A percentile compares a stretch with the other conserved stretches of the same genome.
Evolutionary conservation across 2,888 invertebrate species (phyloP).

Genomic region (Ennomos quercinarius): DNA sequence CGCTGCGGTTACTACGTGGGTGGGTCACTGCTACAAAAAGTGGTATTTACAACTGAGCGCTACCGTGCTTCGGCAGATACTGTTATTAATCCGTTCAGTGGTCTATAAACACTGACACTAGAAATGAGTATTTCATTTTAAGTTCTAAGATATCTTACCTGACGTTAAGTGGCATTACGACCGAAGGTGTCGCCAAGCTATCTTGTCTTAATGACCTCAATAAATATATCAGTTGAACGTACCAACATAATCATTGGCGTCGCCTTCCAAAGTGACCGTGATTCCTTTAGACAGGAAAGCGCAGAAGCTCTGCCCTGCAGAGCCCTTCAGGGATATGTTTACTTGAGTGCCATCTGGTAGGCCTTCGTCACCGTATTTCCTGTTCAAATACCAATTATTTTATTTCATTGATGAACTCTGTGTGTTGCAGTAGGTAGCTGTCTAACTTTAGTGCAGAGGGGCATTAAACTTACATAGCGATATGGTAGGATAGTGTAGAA

Average conservation of each 20-base stretch:
- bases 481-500: constrained; percentile 96
- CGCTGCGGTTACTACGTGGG: too few species aligned
- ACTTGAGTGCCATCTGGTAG: constrained; percentile 91
- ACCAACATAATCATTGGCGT: constrained; percentile 99
- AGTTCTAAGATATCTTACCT: too few species aligned
- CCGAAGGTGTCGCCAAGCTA: too few species aligned
- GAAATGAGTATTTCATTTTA: too few species aligned
- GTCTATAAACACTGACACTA: too few species aligned
- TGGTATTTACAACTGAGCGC: too few species aligned
- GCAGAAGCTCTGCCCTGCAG: constrained; percentile 99
- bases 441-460: not conserved
- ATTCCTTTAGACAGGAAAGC: constrained; percentile 97
- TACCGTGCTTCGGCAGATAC: too few species aligned
- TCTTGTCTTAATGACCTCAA: too few species aligned
- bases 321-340: constrained; percentile 93
- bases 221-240: constrained; percentile 45
- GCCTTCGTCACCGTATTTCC: constrained; percentile 94
- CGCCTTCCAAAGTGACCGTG: constrained; percentile 96
- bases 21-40: too few species aligned
- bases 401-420: not conserved
- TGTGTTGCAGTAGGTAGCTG: too few species aligned
- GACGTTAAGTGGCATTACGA: too few species aligned
- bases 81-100: too few species aligned
- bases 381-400: constrained; percentile 55
- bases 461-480: constrained; percentile 91